phyloP scores from a whole-genome alignment of 2,888 invertebrate species.

The Sycophila texana region DNA sequence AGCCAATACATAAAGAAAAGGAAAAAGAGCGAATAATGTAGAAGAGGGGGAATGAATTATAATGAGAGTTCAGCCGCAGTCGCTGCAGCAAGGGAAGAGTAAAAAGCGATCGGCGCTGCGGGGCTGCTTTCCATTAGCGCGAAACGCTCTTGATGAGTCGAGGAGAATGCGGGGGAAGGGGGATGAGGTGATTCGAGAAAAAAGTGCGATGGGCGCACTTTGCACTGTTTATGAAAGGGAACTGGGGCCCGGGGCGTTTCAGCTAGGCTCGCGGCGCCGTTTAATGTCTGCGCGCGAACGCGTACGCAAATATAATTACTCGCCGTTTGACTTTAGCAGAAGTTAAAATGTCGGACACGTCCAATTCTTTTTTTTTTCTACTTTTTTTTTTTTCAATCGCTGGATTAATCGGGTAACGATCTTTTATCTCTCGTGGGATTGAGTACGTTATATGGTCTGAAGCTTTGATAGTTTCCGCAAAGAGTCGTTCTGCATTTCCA shows the following conservation, averaged over 20 bases:
- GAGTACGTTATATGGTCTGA: no score
- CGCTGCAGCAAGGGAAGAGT: not conserved
- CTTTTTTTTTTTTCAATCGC: no score
- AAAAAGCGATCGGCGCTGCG: constrained; percentile 18
- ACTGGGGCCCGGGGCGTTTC: not conserved
- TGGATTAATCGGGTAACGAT: no score
- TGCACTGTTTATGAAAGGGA: constrained; percentile 26
- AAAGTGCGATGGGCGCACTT: constrained; percentile 1
- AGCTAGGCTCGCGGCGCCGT: not conserved
- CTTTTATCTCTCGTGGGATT: not conserved
- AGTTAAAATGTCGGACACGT: not conserved
- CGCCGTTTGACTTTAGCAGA: constrained; percentile 14
- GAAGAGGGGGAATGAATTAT: no score
- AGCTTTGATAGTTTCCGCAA: no score
- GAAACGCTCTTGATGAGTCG: not conserved
- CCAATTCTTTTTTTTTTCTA: not conserved
- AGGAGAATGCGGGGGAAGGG: not conserved
- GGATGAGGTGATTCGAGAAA: not conserved
- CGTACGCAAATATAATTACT: constrained; percentile 26
- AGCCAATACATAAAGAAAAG: no score
- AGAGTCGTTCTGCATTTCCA: no score
- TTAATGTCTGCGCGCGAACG: constrained; percentile 3
- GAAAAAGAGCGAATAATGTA: no score
- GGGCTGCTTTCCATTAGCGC: constrained; percentile 26
- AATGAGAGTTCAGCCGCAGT: no score